Evolutionary conservation across 2,888 invertebrate genomes (phyloP), one percentile per base, ranked within the genome.

Genomic region (Venusia cambrica): DNA sequence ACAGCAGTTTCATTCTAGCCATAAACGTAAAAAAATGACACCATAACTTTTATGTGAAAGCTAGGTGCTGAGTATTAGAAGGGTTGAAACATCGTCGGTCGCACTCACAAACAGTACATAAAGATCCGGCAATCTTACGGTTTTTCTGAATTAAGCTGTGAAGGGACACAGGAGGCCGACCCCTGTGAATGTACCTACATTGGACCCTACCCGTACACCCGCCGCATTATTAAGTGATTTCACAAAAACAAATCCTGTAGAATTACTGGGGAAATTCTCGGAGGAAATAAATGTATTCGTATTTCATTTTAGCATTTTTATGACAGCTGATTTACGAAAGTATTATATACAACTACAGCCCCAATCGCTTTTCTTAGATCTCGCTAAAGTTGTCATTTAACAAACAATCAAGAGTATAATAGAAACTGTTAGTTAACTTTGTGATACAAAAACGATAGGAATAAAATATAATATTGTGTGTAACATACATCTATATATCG

Each of bases 71-170:
- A 64, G 52, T 53, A 55, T 57, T 68, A 62, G 68, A 74, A 71
- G 75, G 75, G 76, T 76, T 78, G 64, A 73, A 78, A 76, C 74
- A 76, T 73, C 62, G 70, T 60, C 73, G 73, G 72, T 62, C 65
- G 72, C 67, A 67, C 69, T 72, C 70, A 65, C 77, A 80, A 80
- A 81, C 80, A 79, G 76, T 78, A 75, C 67, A 74, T 77, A 79
- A 80, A 78, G 74, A 76, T 73, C 67, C 57, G 59, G 67, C 67
- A 63, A 74, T 76, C 73, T 75, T 69, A 70, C 70, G 71, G 70
- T 76, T 78, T 78, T 79, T 73, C 72, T 54, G 71, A 73, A 81
- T 81, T 75, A 81, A 81, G 78, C 62, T 57, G 70, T 77, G 70
- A 70, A 74, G 63, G 72, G 78, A 73, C 71, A 67, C 56, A 63